Evolutionary conservation across 2,113 vertebrate genomes (phyloP), one percentile per base, ranked within the genome.

Genomic region (Morone saxatilis): DNA sequence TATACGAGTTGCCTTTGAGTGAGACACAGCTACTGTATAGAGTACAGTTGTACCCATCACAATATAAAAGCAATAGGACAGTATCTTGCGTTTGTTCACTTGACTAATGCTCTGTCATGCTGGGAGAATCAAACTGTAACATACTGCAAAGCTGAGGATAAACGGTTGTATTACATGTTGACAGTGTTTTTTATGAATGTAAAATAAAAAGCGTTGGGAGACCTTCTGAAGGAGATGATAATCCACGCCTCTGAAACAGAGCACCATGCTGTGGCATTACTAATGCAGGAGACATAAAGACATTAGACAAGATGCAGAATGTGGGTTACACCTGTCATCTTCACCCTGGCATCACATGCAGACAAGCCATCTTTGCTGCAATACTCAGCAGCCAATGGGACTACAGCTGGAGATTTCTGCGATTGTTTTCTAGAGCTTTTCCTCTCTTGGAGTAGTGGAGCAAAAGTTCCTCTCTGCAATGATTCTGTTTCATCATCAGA

Each of bases 261-360:
- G 66, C 43, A 1, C 61, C 68, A 50, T 78, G 66, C 60, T 73
- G 47, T 66, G 76, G 43, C 71, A 83, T 74, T 51, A 85, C 80
- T 76, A 77, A 91, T 85, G 70, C 36, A 43, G 60, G 74, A 86
- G 77, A 83, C 70, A 59, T 80, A 74, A 83, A 79, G 78, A 71
- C 66, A 66, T 86, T 67, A 80, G 70, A 86, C 48, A 69, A 73
- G 68, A 78, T 59, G 73, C 81, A 65, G 40, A 74, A 86, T 81
- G 73, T 86, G 76, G 83, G 80, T 85, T 86, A 86, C 67, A 91
- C 89, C 65, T 84, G 72, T 83, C 86, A 89, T 84, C 74, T 81
- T 88, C 60, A 86, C 47, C 62, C 57, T 48, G 54, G 60, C 47
- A 40, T 86, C 74, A 71, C 81, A 60, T 41, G 8, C 79, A 78